Conservation (phyloP, 2,113 vertebrate genomes). For the human region DNA sequence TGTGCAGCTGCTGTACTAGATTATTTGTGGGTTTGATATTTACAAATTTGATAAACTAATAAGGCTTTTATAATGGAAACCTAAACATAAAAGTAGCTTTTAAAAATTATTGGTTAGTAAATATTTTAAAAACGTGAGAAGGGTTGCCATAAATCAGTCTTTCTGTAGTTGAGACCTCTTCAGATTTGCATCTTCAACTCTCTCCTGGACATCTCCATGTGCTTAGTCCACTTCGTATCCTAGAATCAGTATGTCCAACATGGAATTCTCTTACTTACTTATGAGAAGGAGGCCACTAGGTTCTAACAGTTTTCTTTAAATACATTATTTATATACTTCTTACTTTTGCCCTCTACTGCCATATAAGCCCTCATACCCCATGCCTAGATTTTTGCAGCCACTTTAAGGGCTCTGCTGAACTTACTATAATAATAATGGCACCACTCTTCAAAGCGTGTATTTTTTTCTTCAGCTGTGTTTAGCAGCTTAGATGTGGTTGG, state of each 20-base stretch:
- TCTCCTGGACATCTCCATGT: not conserved
- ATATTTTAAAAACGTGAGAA: not conserved
- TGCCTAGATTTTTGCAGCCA: not conserved
- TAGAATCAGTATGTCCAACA: not conserved
- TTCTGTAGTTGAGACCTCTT: not conserved
- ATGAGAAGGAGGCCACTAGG: not conserved
- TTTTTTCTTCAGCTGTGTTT: not conserved
- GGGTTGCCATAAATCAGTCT: not conserved
- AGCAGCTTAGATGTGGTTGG: not conserved
- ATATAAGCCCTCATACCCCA: too few species aligned
- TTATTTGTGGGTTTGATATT: conserved; percentile 5
- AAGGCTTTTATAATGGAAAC: conserved; percentile 13
- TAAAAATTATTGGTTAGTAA: conserved; percentile 6
- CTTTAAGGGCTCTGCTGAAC: not conserved
- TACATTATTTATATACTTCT: conserved; percentile 6
- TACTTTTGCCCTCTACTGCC: not conserved
- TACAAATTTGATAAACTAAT: conserved; percentile 14
- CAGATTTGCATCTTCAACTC: not conserved
- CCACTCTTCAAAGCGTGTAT: not conserved
- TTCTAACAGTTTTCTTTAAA: not conserved
- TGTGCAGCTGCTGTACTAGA: not conserved
- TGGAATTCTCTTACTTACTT: not conserved
- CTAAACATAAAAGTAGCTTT: not conserved
- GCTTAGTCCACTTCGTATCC: not conserved
- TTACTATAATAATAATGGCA: not conserved